These are phyloP conservation scores for Temnothorax longispinosus DNA, from an alignment of 1,140 invertebrate genomes.

Conservation along the genomic window DNA sequence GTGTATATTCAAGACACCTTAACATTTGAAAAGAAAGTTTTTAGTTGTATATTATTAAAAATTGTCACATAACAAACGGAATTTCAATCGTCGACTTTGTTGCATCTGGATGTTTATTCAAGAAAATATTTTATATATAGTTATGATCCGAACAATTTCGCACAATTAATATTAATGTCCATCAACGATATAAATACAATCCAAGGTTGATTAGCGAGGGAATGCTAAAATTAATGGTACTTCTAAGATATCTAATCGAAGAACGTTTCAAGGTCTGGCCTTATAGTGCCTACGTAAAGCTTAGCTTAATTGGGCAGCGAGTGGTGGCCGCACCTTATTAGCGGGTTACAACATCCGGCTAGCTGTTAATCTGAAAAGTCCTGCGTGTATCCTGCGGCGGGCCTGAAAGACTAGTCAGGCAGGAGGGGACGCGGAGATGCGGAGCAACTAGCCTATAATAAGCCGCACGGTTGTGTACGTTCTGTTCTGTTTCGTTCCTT, in stretches of 20 bases:
- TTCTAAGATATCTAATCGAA: slow-evolving; percentile 82
- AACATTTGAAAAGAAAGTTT: neutral
- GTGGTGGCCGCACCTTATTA: slow-evolving; percentile 83
- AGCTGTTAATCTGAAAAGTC: slow-evolving; percentile 85
- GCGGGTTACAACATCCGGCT: slow-evolving; percentile 82
- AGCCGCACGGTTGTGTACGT: slow-evolving; percentile 81
- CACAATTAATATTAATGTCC: slow-evolving; percentile 66
- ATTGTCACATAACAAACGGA: neutral
- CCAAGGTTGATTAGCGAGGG: slow-evolving; percentile 33
- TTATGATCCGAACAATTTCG: slow-evolving; percentile 24
- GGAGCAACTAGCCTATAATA: slow-evolving; percentile 84
- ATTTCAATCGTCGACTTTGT: neutral
- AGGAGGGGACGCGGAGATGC: slow-evolving; percentile 72
- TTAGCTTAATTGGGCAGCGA: slow-evolving; percentile 81
- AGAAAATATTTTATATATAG: slow-evolving; percentile 27
- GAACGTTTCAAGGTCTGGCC: slow-evolving; percentile 79
- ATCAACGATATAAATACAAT: slow-evolving; percentile 62
- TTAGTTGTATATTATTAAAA: neutral
- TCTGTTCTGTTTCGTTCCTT: slow-evolving; percentile 84
- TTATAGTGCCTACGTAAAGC: slow-evolving; percentile 79
- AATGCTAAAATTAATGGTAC: slow-evolving; percentile 81
- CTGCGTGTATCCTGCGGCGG: slow-evolving; percentile 83
- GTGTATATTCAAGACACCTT: neutral
- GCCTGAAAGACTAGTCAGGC: slow-evolving; percentile 74
- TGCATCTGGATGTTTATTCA: neutral